Conservation (phyloP, 2,888 invertebrate species). For the Carabus problematicus region DNA sequence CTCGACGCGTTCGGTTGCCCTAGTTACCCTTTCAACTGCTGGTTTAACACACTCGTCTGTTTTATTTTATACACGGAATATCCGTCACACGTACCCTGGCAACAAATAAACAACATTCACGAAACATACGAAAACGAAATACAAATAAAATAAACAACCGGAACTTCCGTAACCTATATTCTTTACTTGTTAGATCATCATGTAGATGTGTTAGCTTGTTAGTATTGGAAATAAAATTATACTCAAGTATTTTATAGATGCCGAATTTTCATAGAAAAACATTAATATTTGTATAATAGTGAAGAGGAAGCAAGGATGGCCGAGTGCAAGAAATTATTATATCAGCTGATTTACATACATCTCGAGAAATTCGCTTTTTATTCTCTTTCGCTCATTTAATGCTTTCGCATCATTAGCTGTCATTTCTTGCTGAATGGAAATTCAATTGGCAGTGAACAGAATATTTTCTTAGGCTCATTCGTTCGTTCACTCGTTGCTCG, state of each 20-base stretch:
- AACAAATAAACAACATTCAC: conserved; percentile 6
- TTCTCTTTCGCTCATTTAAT: conserved; percentile 42
- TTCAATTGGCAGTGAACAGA: conserved; percentile 35
- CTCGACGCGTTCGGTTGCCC: too few species aligned
- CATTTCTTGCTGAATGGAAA: conserved; percentile 43
- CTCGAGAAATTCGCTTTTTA: conserved; percentile 35
- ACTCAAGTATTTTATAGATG: too few species aligned
- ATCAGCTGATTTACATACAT: conserved; percentile 39
- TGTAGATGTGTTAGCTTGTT: too few species aligned
- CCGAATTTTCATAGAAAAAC: too few species aligned
- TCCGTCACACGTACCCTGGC: too few species aligned
- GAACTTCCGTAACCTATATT: too few species aligned
- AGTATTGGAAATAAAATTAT: too few species aligned
- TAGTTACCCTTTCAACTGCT: conserved; percentile 6
- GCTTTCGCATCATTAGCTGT: conserved; percentile 42
- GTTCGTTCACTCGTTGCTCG: not conserved
- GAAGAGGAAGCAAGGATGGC: too few species aligned
- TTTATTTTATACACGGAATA: conserved; percentile 1
- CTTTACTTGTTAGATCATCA: too few species aligned
- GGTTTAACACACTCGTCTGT: not conserved
- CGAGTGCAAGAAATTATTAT: conserved; percentile 16
- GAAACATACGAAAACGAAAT: too few species aligned
- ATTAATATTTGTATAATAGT: too few species aligned
- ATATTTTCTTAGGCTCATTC: conserved; percentile 24
- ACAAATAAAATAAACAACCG: too few species aligned